phyloP scores from a whole-genome alignment of 2,113 vertebrate genomes.

The Erpornis zantholeuca region DNA sequence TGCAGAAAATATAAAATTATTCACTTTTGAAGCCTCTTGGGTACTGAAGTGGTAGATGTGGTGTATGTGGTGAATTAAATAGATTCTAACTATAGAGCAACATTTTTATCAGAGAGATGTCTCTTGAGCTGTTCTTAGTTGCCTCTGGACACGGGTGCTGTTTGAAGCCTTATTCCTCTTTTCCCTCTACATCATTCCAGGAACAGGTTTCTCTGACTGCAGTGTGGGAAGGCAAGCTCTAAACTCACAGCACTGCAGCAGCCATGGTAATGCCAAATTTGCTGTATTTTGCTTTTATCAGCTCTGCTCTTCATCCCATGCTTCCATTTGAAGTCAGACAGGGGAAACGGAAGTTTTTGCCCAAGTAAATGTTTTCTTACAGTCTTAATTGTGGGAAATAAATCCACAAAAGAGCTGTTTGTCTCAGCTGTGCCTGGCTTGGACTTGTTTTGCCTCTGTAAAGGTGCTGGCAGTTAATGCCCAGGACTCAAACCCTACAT shows the following conservation, averaged over 20 bases:
- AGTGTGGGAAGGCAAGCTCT: neutral
- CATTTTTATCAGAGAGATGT: neutral
- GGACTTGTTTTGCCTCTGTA: neutral
- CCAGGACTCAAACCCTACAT: neutral
- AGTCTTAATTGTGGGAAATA: neutral
- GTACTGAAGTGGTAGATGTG: neutral
- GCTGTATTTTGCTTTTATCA: neutral
- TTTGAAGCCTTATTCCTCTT: neutral
- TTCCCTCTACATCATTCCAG: neutral
- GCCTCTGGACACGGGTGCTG: neutral
- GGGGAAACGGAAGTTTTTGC: neutral
- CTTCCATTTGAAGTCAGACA: neutral
- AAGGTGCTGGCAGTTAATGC: neutral
- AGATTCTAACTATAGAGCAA: neutral
- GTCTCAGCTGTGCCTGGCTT: neutral
- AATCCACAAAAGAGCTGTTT: neutral
- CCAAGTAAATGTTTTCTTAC: neutral
- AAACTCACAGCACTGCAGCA: neutral
- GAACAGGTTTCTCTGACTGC: neutral
- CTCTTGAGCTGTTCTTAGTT: neutral
- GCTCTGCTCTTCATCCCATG: neutral
- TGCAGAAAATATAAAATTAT: neutral
- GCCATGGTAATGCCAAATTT: rapidly evolving
- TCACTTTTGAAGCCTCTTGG: neutral
- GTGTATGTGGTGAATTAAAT: neutral